Evolutionary conservation across 1,140 invertebrate species (phyloP), one percentile per base, ranked within the genome.

Genomic region (Rhagoletis pomonella): DNA sequence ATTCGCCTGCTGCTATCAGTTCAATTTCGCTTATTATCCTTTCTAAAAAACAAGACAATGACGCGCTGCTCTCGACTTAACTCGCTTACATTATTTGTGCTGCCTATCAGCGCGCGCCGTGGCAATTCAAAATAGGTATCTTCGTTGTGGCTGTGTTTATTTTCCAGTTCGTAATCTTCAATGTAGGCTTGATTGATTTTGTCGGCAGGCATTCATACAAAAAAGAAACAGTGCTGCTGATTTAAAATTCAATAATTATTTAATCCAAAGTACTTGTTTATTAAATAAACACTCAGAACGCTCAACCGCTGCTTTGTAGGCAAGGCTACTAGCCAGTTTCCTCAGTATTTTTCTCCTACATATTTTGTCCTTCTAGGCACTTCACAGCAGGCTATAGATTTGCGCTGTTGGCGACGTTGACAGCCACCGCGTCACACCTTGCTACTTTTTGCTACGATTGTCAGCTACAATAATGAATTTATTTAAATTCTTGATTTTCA

Each of bases 241-340:
- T 44, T 73, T 73, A 44, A 73, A 73, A n/a, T 73, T 12, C 67
- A 39, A 73, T 73, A 73, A 44, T 73, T 73, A 44, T 47, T 42
- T 6, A 58, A 12, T n/a, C n/a, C n/a, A n/a, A n/a, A 9, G 50
- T 55, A 6, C 4, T 4, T 55, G 9, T 55, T 4, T 47, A 47
- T 14, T 44, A 69, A 69, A 42, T 69, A 29, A 42, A 62, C 12
- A 62, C 60, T 14, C 60, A 9, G 4, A 62, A 62, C 60, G 14
- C 42, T 47, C 12, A 9, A 17, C 39, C 67, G 42, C 67, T 42
- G 1, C 14, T 14, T 17, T 73, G 67, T 73, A 73, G 39, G 67
- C 10, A 73, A 47, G 7, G 19, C n/a, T n/a, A n/a, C 42, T 42
- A 55, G 50, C 50, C 4, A 55, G 50, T 55, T 55, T 6, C 50